phyloP scores from a whole-genome alignment of 2,797 vertebrate genomes.

The Staurois parvus region DNA sequence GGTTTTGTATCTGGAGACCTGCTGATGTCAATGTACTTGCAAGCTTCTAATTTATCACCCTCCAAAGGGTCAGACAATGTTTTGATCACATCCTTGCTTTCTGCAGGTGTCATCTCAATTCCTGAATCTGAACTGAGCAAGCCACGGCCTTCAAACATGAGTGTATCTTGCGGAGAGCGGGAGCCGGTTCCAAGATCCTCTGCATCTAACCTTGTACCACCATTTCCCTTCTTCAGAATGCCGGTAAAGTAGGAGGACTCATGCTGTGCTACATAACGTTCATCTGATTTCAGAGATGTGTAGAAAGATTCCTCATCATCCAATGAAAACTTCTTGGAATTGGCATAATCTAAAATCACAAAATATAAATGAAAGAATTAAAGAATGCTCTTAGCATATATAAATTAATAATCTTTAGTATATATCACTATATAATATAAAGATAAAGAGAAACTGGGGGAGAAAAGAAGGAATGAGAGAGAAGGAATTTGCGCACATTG shows the following conservation, averaged over 20 bases:
- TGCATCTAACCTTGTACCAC: conserved; percentile 68
- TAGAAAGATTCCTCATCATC: conserved; percentile 86
- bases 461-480: too few relatives aligned
- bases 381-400: neutral
- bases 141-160: conserved; percentile 78
- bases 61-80: conserved; percentile 80
- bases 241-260: conserved; percentile 87
- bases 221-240: conserved; percentile 79
- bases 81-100: conserved; percentile 81
- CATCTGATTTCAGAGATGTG: conserved; percentile 89
- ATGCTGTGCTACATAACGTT: conserved; percentile 76
- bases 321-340: conserved; percentile 74
- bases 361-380: neutral
- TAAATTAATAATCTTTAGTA: neutral
- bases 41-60: conserved; percentile 88
- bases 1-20: conserved; percentile 82
- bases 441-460: too few relatives aligned
- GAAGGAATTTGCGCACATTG: too few relatives aligned
- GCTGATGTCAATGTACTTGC: conserved; percentile 96
- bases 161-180: conserved; percentile 77
- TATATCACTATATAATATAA: neutral
- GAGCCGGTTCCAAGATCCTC: conserved; percentile 67
- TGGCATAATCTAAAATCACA: conserved; percentile 77
- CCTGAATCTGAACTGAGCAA: conserved; percentile 87
- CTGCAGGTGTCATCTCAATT: conserved; percentile 88